phyloP scores from a whole-genome alignment of 1,140 invertebrate genomes.

The Drosophila orosa region DNA sequence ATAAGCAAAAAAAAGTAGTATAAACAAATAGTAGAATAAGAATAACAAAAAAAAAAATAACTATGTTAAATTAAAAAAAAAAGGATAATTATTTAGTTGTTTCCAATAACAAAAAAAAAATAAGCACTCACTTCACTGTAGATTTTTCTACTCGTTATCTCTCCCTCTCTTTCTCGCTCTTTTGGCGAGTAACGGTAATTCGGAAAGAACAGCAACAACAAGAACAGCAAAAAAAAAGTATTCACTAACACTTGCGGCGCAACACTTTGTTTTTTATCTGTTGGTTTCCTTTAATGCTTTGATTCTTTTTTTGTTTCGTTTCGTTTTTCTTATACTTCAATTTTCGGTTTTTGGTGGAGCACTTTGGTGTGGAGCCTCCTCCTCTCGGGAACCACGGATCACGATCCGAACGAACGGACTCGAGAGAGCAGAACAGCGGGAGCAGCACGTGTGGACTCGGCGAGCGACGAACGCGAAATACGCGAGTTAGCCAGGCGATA shows the following conservation, averaged over 20 bases:
- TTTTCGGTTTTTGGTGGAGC: constrained; percentile 8
- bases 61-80: neutral
- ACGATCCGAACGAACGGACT: constrained; percentile 40
- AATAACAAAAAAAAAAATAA: no score
- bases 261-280: constrained; percentile 23
- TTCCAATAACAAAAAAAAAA: constrained; percentile 25
- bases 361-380: constrained; percentile 28
- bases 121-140: constrained; percentile 74
- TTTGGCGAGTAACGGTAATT: constrained; percentile 64
- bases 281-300: constrained; percentile 11
- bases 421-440: constrained; percentile 37
- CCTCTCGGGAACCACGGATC: constrained; percentile 20
- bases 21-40: no score
- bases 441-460: constrained; percentile 82
- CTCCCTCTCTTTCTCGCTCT: constrained; percentile 20
- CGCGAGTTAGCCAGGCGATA: constrained; percentile 78
- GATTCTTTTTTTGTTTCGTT: constrained; percentile 16
- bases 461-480: constrained; percentile 84
- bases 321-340: neutral
- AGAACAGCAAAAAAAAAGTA: constrained; percentile 57
- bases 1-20: no score
- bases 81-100: neutral
- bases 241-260: constrained; percentile 58
- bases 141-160: constrained; percentile 24
- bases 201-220: constrained; percentile 50